These are phyloP conservation scores for Cyrtorhinus lividipennis DNA, from an alignment of 1,140 invertebrate genomes.

Conservation along the genomic window DNA sequence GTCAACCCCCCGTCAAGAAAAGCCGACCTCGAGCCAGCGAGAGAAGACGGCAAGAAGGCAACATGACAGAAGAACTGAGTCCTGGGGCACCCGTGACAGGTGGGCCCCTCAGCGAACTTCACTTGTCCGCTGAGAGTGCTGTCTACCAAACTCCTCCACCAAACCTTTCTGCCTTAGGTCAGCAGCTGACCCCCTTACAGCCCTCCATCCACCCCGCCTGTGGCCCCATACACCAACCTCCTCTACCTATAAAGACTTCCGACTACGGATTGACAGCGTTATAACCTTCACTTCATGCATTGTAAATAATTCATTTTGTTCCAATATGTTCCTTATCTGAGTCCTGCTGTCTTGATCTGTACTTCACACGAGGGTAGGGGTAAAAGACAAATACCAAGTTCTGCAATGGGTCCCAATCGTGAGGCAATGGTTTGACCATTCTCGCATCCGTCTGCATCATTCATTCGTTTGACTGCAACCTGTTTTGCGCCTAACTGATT, in stretches of 20 bases:
- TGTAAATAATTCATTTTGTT: conserved; percentile 13
- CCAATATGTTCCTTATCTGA: neutral
- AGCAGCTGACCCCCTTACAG: conserved; percentile 27
- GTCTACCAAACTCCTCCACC: conserved; percentile 2
- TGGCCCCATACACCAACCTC: conserved; percentile 25
- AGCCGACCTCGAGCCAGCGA: conserved; percentile 38
- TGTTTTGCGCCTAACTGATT: too few relatives aligned
- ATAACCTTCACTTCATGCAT: conserved; percentile 35
- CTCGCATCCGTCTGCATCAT: neutral
- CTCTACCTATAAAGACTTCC: conserved; percentile 43
- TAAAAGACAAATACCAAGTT: neutral
- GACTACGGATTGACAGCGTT: conserved; percentile 58
- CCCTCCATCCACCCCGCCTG: conserved; percentile 29
- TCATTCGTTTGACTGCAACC: neutral
- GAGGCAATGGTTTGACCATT: neutral
- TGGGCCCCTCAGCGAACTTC: conserved; percentile 18
- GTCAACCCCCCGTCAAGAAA: conserved; percentile 38
- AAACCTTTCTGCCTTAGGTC: conserved; percentile 16
- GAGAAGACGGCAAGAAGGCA: conserved; percentile 33
- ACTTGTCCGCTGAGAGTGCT: conserved; percentile 15
- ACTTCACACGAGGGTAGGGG: neutral
- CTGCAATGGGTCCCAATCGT: neutral
- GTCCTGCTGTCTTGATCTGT: neutral
- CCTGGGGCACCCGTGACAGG: conserved; percentile 26
- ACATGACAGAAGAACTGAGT: conserved; percentile 29